phyloP scores from a whole-genome alignment of 2,797 vertebrate genomes.

The Sciaenops ocellatus region DNA sequence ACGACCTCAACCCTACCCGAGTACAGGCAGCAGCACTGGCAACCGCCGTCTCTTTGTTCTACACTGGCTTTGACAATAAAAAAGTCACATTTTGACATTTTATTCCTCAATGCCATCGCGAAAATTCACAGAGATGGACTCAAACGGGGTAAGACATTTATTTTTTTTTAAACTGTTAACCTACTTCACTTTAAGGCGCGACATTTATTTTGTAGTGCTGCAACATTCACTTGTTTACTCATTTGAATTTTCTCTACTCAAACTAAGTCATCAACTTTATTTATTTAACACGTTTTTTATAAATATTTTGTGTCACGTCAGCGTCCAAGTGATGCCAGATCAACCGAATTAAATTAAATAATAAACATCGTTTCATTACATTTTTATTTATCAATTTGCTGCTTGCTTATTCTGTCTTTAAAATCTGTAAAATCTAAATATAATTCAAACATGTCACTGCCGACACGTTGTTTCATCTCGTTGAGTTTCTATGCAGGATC shows the following conservation, averaged over 20 bases:
- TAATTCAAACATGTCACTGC: not conserved
- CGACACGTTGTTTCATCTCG: not conserved
- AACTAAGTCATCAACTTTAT: not conserved
- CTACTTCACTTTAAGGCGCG: slow-evolving; percentile 9
- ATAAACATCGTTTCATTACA: not conserved
- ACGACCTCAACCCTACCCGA: slow-evolving; percentile 71
- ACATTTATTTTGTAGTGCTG: slow-evolving; percentile 31
- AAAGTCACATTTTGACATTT: slow-evolving; percentile 49
- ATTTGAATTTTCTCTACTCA: not conserved
- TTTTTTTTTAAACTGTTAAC: slow-evolving; percentile 6
- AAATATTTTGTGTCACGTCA: not conserved
- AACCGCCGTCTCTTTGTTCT: slow-evolving; percentile 82
- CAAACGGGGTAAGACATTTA: slow-evolving; percentile 78
- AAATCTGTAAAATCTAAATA: not conserved
- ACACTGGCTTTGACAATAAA: slow-evolving; percentile 69
- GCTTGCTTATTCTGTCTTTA: not conserved
- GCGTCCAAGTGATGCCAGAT: not conserved
- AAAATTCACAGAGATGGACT: slow-evolving; percentile 78
- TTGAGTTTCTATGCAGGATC: not conserved
- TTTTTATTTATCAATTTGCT: not conserved
- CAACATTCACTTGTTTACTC: slow-evolving; percentile 51
- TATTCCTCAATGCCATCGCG: slow-evolving; percentile 74
- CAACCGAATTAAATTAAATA: not conserved
- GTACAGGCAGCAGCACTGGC: slow-evolving; percentile 70
- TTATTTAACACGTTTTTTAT: not conserved